Conservation (phyloP, 2,888 invertebrate species). For the Ormia ochracea region DNA sequence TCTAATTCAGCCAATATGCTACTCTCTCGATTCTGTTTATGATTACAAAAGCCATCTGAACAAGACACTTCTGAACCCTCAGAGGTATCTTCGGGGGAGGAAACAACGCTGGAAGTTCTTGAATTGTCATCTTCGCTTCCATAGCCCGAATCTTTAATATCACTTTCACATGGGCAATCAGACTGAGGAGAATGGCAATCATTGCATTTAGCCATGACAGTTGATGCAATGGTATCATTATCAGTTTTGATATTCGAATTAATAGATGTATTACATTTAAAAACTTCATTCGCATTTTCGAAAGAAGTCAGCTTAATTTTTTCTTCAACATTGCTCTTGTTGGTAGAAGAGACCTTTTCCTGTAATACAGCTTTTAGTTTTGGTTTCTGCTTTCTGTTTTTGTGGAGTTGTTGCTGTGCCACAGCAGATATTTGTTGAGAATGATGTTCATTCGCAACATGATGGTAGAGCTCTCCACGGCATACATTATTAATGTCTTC, state of each 20-base stretch:
- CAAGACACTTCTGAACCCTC: constrained; percentile 94
- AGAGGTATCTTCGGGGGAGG: constrained; percentile 89
- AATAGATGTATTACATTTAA: constrained; percentile 5
- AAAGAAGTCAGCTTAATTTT: constrained; percentile 11
- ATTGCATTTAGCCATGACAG: constrained; percentile 67
- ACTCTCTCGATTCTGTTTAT: constrained; percentile 77
- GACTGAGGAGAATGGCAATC: constrained; percentile 70
- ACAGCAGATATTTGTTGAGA: constrained; percentile 26
- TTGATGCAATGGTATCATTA: constrained; percentile 20
- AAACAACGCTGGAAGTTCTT: constrained; percentile 86
- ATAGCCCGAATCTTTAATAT: constrained; percentile 87
- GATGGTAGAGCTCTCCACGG: constrained; percentile 42
- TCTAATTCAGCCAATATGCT: constrained; percentile 61
- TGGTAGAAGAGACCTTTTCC: constrained; percentile 27
- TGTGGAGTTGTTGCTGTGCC: constrained; percentile 66
- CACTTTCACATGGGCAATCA: constrained; percentile 78
- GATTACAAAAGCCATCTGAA: constrained; percentile 91
- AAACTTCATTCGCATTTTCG: neutral
- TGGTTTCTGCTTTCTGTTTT: constrained; percentile 64
- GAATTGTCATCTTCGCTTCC: constrained; percentile 87
- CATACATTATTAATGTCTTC: constrained; percentile 46
- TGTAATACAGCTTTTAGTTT: constrained; percentile 65
- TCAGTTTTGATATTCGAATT: constrained; percentile 13
- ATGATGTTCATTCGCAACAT: constrained; percentile 53
- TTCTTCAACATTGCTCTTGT: constrained; percentile 31